These are phyloP conservation scores for Cromileptes altivelis DNA, from an alignment of 2,113 vertebrate species.

Conservation along the genomic window DNA sequence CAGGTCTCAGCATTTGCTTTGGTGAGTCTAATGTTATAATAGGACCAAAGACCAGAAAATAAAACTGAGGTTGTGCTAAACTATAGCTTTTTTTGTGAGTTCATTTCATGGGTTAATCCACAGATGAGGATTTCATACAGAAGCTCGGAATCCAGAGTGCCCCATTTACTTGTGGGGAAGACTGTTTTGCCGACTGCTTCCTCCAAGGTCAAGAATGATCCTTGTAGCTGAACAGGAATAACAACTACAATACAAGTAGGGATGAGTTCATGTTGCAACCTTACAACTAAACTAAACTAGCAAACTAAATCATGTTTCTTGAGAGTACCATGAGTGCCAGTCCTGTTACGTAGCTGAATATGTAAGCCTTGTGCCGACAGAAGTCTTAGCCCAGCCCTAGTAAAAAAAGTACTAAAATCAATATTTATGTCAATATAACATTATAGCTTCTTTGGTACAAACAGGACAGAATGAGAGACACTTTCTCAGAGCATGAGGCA, in stretches of 20 bases:
- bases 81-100: too few relatives aligned
- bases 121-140: too few relatives aligned
- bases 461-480: background rate
- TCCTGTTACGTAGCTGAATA: background rate
- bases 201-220: background rate
- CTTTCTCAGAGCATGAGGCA: background rate
- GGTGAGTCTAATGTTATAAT: too few relatives aligned
- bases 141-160: background rate
- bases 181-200: background rate
- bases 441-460: background rate
- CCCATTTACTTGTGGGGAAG: background rate
- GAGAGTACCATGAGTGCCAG: background rate
- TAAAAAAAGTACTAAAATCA: background rate
- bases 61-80: too few relatives aligned
- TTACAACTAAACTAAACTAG: background rate
- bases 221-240: background rate
- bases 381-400: background rate
- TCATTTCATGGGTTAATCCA: too few relatives aligned
- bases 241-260: background rate
- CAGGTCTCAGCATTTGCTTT: too few relatives aligned
- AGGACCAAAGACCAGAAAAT: too few relatives aligned
- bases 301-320: background rate
- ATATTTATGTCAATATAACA: background rate
- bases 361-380: background rate
- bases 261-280: too few relatives aligned